Evolutionary conservation across 1,140 invertebrate genomes (phyloP), one percentile per base, ranked within the genome.

Genomic region (Listronotus bonariensis): DNA sequence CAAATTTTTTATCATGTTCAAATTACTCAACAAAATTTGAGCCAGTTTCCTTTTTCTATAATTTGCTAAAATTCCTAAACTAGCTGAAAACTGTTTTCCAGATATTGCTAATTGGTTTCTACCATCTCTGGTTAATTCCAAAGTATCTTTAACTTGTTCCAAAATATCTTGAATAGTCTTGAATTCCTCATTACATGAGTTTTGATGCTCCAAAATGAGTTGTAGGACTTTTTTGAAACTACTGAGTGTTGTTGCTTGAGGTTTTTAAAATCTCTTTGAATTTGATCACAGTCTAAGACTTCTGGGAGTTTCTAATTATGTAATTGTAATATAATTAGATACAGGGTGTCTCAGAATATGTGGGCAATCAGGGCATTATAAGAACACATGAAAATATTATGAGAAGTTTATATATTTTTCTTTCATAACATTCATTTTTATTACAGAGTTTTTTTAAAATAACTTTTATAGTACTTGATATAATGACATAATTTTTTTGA

Each of bases 221-320:
- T 96, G 91, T 0, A 96, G 85, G 0, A 97, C 91, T 80, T 95
- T 92, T 92, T 94, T 0, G 93, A 95, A 0, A 98, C 92, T 31
- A 95, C 92, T 77, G 88, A 85, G 59, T 92, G 86, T 74, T 94
- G 91, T 52, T 85, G 85, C 59, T 86, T 83, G 14, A 93, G 78
- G 63, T 85, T 83, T 64, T 86, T 85, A 66, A 88, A 85, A 62
- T 88, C 85, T 32, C 81, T 77, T 70, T 88, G 85, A 60, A 93
- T 89, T 42, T 88, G 80, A 64, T 88, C 83, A 34, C 85, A 83
- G 62, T 90, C 85, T 15, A 90, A 77, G 40, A 74, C 71, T 63
- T 82, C 80, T 1, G 87, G 84, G n/a, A 91, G 77, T 82, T 87
- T 89, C 82, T 88, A 69, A 3, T 76, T 75, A 68, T 76, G 43